Percentiles rank a stretch among this genome's conserved stretches.
phyloP scores from a whole-genome alignment of 2,797 vertebrate genomes.

The Scolopax bukidnonensis region DNA sequence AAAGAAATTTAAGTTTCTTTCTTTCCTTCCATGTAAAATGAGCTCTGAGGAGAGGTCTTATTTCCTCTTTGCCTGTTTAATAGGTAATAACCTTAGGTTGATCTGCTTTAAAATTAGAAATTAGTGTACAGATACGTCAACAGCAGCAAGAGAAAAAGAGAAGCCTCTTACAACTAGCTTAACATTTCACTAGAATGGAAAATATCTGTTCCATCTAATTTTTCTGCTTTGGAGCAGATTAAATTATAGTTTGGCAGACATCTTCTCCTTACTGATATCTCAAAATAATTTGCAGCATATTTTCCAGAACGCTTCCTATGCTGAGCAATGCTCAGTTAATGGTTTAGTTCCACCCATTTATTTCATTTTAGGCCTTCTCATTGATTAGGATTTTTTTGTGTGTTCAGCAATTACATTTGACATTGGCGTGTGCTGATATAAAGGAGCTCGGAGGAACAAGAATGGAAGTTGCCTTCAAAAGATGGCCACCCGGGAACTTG shows the following conservation, averaged over 20 bases:
- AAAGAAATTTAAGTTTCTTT: neutral
- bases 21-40: neutral
- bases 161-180: neutral
- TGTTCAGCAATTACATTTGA: slow-evolving; percentile 17
- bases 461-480: slow-evolving; percentile 5
- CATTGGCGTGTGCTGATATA: neutral
- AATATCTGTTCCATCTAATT: neutral
- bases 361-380: neutral
- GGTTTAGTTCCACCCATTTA: slow-evolving; percentile 43
- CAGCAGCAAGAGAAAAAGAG: neutral
- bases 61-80: neutral
- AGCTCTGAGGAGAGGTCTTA: neutral
- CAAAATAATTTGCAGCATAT: neutral
- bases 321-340: neutral
- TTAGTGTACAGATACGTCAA: neutral
- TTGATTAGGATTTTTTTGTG: slow-evolving; percentile 1
- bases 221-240: neutral
- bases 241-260: neutral
- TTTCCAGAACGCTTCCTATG: neutral
- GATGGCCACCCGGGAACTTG: neutral
- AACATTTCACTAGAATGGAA: neutral
- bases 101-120: neutral
- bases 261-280: neutral
- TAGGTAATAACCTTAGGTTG: neutral
- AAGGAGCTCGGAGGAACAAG: neutral